Base-by-base conservation (phyloP, 2,113 vertebrate genomes). In the Corydoras maculifer region DNA sequence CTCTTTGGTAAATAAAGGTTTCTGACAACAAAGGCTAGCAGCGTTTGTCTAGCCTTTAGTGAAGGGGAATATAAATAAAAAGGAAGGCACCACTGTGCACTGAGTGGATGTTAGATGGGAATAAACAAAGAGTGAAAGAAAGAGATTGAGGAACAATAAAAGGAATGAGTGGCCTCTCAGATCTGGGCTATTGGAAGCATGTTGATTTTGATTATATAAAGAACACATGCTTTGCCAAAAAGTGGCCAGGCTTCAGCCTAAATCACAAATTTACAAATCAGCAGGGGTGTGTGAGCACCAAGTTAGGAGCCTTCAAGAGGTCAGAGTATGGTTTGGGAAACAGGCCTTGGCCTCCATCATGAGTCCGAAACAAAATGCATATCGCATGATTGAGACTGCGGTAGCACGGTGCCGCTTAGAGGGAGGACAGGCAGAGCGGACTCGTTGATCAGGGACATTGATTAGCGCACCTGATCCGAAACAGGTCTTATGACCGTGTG, bases 1-100 rank as follows among this genome's bases (percentile, higher is more conserved):
- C 85, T 87, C 88, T 89, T 88, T 89, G 86, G 86, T 87, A 90
- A 90, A 91, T 89, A 90, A 90, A 88, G 87, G 86, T 85, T 89
- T 88, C 88, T 90, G 90, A 90, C 90, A 90, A 91, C 90, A 91
- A 90, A 91, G 89, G 80, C 59, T 81, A 86, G 85, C 75, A 84
- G 86, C 59, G 82, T 83, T 85, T 86, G 86, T 87, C 86, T 88
- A 85, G 86, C 84, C 86, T 88, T 88, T 86, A 83, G 81, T 74
- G 72, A 61, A 31, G 58, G 84, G 81, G 62, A 58, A 72, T 83
- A 89, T 85, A 86, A 88, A 89, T 85, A 89, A 85, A 88, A 84
- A 88, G 35, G 35, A 84, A 83, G 83, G 86, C 79, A 77, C 64
- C 60, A 63, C 50, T 32, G 59, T 48, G 69, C 75, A 77, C 35